A percentile compares a stretch with the other conserved stretches of the same genome.
Conservation (phyloP, 2,113 vertebrate genomes). For the Origma solitaria region DNA sequence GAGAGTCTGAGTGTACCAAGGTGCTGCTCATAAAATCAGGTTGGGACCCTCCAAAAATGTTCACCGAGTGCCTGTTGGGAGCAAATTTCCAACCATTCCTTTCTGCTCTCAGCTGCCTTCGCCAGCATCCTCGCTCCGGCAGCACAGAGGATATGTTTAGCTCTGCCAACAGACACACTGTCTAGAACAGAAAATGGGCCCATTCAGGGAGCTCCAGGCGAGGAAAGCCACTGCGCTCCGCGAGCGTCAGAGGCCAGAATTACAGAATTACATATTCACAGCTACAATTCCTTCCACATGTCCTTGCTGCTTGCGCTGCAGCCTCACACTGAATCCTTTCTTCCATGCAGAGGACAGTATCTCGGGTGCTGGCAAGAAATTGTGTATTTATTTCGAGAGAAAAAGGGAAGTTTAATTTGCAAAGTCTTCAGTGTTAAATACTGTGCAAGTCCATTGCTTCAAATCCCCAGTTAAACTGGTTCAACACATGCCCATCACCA, state of each 20-base stretch:
- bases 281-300: conserved; percentile 45
- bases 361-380: conserved; percentile 15
- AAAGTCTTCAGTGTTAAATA: not conserved
- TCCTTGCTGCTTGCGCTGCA: not conserved
- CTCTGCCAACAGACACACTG: conserved; percentile 45
- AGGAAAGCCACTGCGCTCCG: not conserved
- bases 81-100: not conserved
- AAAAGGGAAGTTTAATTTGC: not conserved
- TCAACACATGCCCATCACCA: not conserved
- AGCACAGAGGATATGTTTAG: conserved; percentile 4
- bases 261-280: not conserved
- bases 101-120: not conserved
- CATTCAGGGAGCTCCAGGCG: conserved; percentile 26
- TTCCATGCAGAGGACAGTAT: not conserved
- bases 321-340: conserved; percentile 27
- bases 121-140: not conserved
- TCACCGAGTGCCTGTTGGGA: not conserved
- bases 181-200: conserved; percentile 20
- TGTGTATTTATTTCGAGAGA: not conserved
- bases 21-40: not conserved
- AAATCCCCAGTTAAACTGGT: not conserved
- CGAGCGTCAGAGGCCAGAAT: not conserved
- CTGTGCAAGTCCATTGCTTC: not conserved
- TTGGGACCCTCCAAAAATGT: not conserved
- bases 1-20: not conserved